phyloP scores from a whole-genome alignment of 1,140 invertebrate genomes.

The Leptinotarsa lineolata region DNA sequence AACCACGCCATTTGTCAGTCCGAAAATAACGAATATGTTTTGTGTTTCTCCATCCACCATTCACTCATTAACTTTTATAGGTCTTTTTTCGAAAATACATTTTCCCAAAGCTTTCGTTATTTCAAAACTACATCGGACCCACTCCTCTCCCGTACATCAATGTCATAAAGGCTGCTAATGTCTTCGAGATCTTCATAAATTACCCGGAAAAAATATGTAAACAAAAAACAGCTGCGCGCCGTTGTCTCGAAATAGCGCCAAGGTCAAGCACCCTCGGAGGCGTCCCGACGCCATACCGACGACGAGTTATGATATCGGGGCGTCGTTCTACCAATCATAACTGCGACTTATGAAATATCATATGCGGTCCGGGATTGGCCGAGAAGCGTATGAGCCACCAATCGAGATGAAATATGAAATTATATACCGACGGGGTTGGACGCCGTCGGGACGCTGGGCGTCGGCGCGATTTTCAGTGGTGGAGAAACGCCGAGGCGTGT shows the following conservation, averaged over 20 bases:
- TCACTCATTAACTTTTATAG: constrained; percentile 18
- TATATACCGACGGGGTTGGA: constrained; percentile 34
- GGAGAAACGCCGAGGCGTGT: constrained; percentile 3
- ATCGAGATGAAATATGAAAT: constrained; percentile 51
- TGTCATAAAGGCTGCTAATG: constrained; percentile 13
- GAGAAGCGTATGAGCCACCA: constrained; percentile 33
- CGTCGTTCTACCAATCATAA: constrained; percentile 46
- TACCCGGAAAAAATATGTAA: constrained; percentile 22
- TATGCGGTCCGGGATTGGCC: constrained; percentile 42
- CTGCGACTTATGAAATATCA: constrained; percentile 47
- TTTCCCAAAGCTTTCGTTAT: constrained; percentile 8
- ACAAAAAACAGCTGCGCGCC: constrained; percentile 17
- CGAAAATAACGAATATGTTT: constrained; percentile 17
- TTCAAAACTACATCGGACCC: background rate
- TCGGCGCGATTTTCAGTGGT: constrained; percentile 32
- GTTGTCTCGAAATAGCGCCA: constrained; percentile 10
- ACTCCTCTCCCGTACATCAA: constrained; percentile 1
- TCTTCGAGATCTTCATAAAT: constrained; percentile 25
- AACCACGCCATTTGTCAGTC: constrained; percentile 1
- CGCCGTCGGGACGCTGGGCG: constrained; percentile 28
- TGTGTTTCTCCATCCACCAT: constrained; percentile 7
- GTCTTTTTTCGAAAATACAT: constrained; percentile 6
- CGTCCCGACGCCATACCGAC: constrained; percentile 28
- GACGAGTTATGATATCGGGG: constrained; percentile 28
- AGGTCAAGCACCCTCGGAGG: constrained; percentile 10